These are phyloP conservation scores for Mizuhopecten yessoensis DNA, from an alignment of 1,140 invertebrate species.

Conservation along the genomic window DNA sequence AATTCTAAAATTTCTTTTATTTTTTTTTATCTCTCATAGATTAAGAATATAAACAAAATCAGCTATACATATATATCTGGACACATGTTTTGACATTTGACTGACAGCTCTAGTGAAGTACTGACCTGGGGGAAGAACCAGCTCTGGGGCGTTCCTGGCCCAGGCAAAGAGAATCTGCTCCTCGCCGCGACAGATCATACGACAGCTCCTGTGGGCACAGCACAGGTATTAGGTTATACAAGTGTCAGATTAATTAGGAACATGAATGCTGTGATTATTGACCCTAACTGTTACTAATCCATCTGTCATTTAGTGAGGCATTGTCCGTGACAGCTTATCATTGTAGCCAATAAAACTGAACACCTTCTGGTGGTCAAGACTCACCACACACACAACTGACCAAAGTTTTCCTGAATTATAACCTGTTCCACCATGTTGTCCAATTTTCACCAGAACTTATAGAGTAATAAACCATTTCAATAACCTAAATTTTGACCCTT, in stretches of 20 bases:
- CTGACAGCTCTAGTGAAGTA: background rate
- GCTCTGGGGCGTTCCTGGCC: conserved; percentile 95
- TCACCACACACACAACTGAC: background rate
- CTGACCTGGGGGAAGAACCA: conserved; percentile 91
- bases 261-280: background rate
- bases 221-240: background rate
- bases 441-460: too few relatives aligned
- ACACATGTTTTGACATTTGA: too few relatives aligned
- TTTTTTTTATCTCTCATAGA: too few relatives aligned
- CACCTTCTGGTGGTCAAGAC: background rate
- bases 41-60: too few relatives aligned
- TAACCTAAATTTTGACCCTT: too few relatives aligned
- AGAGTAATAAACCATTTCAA: too few relatives aligned
- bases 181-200: conserved; percentile 68
- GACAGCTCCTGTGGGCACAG: conserved; percentile 72
- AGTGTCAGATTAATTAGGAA: background rate
- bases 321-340: background rate
- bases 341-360: background rate
- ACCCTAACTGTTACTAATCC: background rate
- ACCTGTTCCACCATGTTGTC: too few relatives aligned
- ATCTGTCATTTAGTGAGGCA: background rate
- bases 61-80: too few relatives aligned
- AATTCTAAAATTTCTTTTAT: too few relatives aligned
- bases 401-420: too few relatives aligned
- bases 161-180: conserved; percentile 95